These are phyloP conservation scores for Marmota monax DNA, from an alignment of 2,113 vertebrate species.

Conservation along the genomic window DNA sequence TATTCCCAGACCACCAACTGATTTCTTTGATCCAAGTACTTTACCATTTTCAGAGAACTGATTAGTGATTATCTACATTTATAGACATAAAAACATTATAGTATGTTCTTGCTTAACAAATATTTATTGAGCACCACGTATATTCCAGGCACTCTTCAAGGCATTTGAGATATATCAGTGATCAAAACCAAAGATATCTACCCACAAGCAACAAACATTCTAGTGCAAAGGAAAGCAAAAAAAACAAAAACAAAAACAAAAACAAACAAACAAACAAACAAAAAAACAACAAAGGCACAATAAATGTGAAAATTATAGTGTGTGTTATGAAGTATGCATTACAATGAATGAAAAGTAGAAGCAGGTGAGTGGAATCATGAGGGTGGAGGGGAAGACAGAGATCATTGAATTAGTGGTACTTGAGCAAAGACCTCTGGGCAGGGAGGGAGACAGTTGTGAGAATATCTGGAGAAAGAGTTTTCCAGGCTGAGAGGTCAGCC, in stretches of 20 bases:
- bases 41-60: constrained; percentile 30
- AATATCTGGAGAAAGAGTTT: neutral
- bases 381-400: neutral
- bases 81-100: neutral
- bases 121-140: neutral
- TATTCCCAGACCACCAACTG: neutral
- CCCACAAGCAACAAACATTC: neutral
- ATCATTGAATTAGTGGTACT: neutral
- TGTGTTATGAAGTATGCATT: neutral
- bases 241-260: too few relatives aligned
- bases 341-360: neutral
- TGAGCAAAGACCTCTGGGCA: neutral
- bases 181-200: neutral
- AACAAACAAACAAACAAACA: too few relatives aligned
- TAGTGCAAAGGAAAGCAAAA: neutral
- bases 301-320: neutral
- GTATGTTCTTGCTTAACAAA: neutral
- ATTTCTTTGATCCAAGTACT: neutral
- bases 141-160: neutral
- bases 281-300: neutral
- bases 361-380: neutral
- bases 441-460: neutral
- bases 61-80: neutral
- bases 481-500: neutral
- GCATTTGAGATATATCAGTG: neutral